Percentiles rank a stretch among this genome's conserved stretches.
Evolutionary conservation across 1,140 invertebrate genomes (phyloP).

Genomic region (Drosophila suzukii): DNA sequence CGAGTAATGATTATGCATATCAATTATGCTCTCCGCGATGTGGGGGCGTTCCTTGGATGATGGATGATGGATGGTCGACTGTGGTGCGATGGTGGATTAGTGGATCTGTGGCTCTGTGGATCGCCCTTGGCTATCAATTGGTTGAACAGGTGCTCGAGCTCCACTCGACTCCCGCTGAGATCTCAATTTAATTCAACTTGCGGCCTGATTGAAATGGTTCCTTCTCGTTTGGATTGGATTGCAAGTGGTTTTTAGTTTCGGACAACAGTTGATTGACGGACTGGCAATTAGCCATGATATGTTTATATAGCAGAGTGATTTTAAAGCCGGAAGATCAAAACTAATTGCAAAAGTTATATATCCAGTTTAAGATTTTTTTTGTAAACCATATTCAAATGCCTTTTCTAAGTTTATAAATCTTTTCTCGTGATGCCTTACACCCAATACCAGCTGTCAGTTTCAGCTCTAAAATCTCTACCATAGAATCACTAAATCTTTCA

Average conservation of each 20-base stretch:
- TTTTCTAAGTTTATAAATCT: background rate
- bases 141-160: slow-evolving; percentile 46
- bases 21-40: slow-evolving; percentile 42
- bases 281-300: slow-evolving; percentile 33
- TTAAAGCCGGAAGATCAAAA: slow-evolving; percentile 8
- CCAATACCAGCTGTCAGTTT: slow-evolving; percentile 1
- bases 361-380: background rate
- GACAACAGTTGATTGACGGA: slow-evolving; percentile 24
- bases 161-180: slow-evolving; percentile 46
- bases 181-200: slow-evolving; percentile 32
- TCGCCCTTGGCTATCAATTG: slow-evolving; percentile 50
- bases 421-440: background rate
- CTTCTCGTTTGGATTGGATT: slow-evolving; percentile 26
- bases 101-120: background rate
- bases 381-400: background rate
- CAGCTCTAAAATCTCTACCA: background rate
- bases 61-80: slow-evolving; percentile 12
- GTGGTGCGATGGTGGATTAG: slow-evolving; percentile 14
- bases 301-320: slow-evolving; percentile 1
- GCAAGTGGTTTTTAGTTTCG: slow-evolving; percentile 15
- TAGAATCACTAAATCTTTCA: slow-evolving; percentile 10
- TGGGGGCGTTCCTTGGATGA: slow-evolving; percentile 28
- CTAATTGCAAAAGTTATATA: background rate
- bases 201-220: slow-evolving; percentile 38
- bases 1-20: slow-evolving; percentile 54